These are phyloP conservation scores for Alosa sapidissima DNA, from an alignment of 2,797 vertebrate genomes.

Conservation along the genomic window DNA sequence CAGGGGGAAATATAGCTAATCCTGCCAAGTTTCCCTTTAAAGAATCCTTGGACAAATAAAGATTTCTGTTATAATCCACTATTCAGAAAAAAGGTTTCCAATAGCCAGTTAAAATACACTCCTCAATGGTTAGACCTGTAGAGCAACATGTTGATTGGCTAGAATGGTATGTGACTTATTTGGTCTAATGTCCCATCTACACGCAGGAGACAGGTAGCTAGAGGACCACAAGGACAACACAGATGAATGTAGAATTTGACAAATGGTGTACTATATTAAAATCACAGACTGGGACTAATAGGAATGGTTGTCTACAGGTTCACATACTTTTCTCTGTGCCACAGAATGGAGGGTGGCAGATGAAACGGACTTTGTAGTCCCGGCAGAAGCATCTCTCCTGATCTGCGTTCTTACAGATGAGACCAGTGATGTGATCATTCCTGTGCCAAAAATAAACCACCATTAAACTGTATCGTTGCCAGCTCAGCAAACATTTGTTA, in stretches of 20 bases:
- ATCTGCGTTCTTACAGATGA: conserved; percentile 46
- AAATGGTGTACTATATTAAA: neutral
- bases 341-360: conserved; percentile 50
- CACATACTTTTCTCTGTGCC: conserved; percentile 32
- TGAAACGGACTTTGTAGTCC: conserved; percentile 57
- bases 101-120: too few species aligned
- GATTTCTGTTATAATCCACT: too few species aligned
- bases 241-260: neutral
- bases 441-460: conserved; percentile 27
- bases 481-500: neutral
- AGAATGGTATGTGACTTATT: too few species aligned
- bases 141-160: too few species aligned
- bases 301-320: neutral
- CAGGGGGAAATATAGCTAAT: too few species aligned
- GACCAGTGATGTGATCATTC: conserved; percentile 44
- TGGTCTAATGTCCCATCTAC: too few species aligned
- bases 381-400: conserved; percentile 31
- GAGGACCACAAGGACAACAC: neutral
- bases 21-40: too few species aligned
- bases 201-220: too few species aligned
- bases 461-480: neutral
- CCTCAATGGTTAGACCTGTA: too few species aligned
- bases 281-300: neutral
- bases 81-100: too few species aligned
- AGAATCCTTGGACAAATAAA: too few species aligned